These are phyloP conservation scores for Carapus acus DNA, from an alignment of 2,797 vertebrate genomes.

Conservation along the genomic window DNA sequence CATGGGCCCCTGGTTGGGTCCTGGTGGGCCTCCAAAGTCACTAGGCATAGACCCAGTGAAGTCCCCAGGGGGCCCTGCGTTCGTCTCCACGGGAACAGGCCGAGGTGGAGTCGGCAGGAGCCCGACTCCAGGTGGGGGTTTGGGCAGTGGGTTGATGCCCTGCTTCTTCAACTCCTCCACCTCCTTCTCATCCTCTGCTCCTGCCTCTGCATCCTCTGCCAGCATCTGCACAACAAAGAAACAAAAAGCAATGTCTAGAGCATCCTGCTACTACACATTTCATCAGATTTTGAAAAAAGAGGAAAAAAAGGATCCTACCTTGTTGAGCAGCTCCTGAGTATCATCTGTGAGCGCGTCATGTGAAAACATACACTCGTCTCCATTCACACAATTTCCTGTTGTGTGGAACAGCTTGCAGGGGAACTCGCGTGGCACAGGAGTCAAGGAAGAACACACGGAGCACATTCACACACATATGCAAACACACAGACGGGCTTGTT, in stretches of 20 bases:
- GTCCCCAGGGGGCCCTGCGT: slow-evolving; percentile 57
- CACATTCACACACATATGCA: too few relatives aligned
- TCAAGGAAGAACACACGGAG: slow-evolving; percentile 74
- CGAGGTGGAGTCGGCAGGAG: slow-evolving; percentile 88
- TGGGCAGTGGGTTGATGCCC: slow-evolving; percentile 93
- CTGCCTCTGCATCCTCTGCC: slow-evolving; percentile 89
- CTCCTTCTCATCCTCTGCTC: slow-evolving; percentile 94
- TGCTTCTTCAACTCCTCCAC: slow-evolving; percentile 96
- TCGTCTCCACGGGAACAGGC: slow-evolving; percentile 65
- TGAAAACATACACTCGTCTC: slow-evolving; percentile 95
- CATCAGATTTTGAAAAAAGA: too few relatives aligned
- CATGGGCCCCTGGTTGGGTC: slow-evolving; percentile 54
- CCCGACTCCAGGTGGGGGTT: slow-evolving; percentile 90
- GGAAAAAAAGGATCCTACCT: too few relatives aligned
- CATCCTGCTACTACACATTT: too few relatives aligned
- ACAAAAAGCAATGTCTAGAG: background rate
- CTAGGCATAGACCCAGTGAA: slow-evolving; percentile 46
- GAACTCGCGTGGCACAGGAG: slow-evolving; percentile 77
- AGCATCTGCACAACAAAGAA: slow-evolving; percentile 76
- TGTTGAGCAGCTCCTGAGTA: slow-evolving; percentile 88
- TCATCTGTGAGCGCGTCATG: slow-evolving; percentile 86
- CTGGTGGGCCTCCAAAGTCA: slow-evolving; percentile 62
- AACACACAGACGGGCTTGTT: too few relatives aligned
- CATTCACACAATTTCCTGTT: slow-evolving; percentile 92
- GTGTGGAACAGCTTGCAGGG: slow-evolving; percentile 95